These are phyloP conservation scores for Alouatta palliata DNA, from an alignment of 2,113 vertebrate species.

Conservation along the genomic window DNA sequence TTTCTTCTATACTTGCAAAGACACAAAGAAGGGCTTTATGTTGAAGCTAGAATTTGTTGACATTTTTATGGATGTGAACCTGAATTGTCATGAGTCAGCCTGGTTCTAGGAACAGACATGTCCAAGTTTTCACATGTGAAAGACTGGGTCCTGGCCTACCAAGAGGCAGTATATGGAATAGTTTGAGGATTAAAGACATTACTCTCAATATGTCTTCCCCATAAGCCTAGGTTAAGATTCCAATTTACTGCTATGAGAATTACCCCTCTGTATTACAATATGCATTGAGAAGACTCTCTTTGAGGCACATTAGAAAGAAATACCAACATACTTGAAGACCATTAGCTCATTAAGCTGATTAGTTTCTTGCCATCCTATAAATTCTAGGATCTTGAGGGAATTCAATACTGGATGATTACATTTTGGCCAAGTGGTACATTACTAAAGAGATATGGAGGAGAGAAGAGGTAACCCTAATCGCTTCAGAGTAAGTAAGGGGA, in stretches of 20 bases:
- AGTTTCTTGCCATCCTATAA: neutral
- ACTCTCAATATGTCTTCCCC: neutral
- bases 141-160: neutral
- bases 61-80: neutral
- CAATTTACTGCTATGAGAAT: neutral
- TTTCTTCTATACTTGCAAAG: neutral
- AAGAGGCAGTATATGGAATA: neutral
- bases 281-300: neutral
- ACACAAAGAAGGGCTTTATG: neutral
- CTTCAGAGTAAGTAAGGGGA: neutral
- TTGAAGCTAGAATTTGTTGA: neutral
- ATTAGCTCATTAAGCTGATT: neutral
- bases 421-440: neutral
- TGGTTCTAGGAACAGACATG: neutral
- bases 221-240: neutral
- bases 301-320: neutral
- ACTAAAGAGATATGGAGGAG: neutral
- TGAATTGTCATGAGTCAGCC: neutral
- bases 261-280: neutral
- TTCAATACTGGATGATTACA: neutral
- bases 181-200: neutral
- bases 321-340: neutral
- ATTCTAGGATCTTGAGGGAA: neutral
- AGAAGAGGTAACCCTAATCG: neutral
- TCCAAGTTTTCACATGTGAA: neutral